Base-by-base conservation (phyloP, 1,140 invertebrate species). In the Trypoxylus dichotomus region DNA sequence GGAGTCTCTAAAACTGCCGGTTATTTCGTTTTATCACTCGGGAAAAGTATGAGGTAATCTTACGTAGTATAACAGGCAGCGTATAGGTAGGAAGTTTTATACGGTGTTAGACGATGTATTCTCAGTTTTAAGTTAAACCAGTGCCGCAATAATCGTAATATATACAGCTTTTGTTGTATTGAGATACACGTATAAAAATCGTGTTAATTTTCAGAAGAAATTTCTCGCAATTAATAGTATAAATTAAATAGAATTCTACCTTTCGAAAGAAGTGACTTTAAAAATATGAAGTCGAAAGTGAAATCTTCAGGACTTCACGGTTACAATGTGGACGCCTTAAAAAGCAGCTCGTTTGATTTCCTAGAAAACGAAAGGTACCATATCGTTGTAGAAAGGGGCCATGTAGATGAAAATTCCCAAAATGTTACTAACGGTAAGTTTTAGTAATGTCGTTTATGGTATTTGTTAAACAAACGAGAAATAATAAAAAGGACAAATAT, bases 281-380 rank as follows among this genome's bases (percentile, higher is more conserved):
- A 1, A 10, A 21, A 74, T 41, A 43, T 74, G 29, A 74, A 74
- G 29, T 41, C 29, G 19, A 24, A 74, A 74, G 29, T 43, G 15
- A 43, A 74, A 41, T 74, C 41, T 41, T 74, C 72, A 27, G 24
- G 24, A 15, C 11, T 68, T 5, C 24, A 68, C 60, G 60, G 60
- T 24, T 25, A 68, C 24, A 68, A 68, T 24, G 60, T 68, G 24
- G 24, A 68, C 27, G 24, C 8, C 27, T 24, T 74, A 6, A 75
- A 75, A 27, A 54, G 47, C 10, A 75, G 19, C 27, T 75, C 43
- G 15, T 29, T 42, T 54, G 47, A 27, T 85, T 43, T 76, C 32
- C 19, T 77, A 58, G 47, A 63, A 76, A 68, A 76, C 43, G 42
- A 75, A 77, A 29, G n/a, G 29, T 73, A 76, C 27, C 21, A 42